These are phyloP conservation scores for Mastomys natalensis DNA, from an alignment of 2,113 vertebrate species.

Conservation along the genomic window DNA sequence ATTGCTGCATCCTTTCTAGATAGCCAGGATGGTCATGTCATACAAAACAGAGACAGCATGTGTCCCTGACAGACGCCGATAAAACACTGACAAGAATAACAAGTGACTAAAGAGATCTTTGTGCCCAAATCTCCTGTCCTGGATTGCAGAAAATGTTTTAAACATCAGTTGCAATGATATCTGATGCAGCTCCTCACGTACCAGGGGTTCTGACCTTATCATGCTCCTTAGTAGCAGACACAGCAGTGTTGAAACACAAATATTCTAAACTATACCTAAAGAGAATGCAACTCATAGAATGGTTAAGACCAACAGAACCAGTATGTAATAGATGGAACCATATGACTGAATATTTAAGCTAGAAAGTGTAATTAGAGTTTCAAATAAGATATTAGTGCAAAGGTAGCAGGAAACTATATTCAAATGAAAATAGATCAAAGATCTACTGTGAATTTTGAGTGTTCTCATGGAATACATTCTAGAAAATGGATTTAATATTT, in stretches of 20 bases:
- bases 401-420: not conserved
- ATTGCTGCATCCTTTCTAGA: constrained; percentile 23
- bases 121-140: constrained; percentile 49
- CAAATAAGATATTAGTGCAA: not conserved
- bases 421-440: not conserved
- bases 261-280: not conserved
- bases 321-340: not conserved
- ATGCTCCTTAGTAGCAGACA: not conserved
- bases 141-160: constrained; percentile 15
- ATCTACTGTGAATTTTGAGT: not conserved
- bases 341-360: not conserved
- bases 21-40: constrained; percentile 41
- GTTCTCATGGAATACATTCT: not conserved
- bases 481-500: not conserved
- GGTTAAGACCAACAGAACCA: not conserved
- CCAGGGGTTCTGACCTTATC: not conserved
- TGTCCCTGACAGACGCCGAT: constrained; percentile 77
- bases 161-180: constrained; percentile 3
- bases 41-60: constrained; percentile 75
- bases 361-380: not conserved
- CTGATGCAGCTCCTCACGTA: not conserved
- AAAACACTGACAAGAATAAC: constrained; percentile 75
- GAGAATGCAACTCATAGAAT: not conserved
- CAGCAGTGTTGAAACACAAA: not conserved
- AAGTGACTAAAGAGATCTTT: constrained; percentile 68